A percentile compares a stretch with the other conserved stretches of the same genome.
Conservation (phyloP, 2,797 vertebrate species). For the Anabas testudineus region DNA sequence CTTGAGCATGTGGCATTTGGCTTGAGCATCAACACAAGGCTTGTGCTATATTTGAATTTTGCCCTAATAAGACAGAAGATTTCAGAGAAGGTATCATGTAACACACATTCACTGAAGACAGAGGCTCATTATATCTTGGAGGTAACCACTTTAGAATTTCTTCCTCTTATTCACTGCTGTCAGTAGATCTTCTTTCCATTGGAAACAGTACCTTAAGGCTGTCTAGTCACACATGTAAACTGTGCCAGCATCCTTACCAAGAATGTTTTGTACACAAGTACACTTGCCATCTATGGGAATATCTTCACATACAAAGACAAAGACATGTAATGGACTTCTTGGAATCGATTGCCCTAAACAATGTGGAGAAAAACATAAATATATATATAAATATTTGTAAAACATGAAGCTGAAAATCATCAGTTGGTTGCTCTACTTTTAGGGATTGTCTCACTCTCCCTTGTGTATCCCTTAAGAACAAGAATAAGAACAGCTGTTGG, state of each 20-base stretch:
- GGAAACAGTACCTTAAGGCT: constrained; percentile 44
- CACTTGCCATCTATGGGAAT: constrained; percentile 5
- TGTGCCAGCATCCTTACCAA: constrained; percentile 12
- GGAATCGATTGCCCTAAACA: neutral
- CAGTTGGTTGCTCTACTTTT: constrained; percentile 65
- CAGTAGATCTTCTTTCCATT: constrained; percentile 52
- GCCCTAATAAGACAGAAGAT: constrained; percentile 80
- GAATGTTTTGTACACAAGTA: neutral
- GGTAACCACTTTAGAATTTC: constrained; percentile 77
- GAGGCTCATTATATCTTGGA: constrained; percentile 71
- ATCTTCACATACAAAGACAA: neutral
- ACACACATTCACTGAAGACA: constrained; percentile 70
- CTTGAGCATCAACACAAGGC: constrained; percentile 59
- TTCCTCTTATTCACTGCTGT: constrained; percentile 58
- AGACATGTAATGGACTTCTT: neutral
- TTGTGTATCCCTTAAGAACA: constrained; percentile 59
- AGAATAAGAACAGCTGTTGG: constrained; percentile 77
- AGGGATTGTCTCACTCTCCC: constrained; percentile 61
- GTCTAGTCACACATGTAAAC: constrained; percentile 6
- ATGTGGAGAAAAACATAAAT: neutral
- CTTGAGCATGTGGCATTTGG: constrained; percentile 73
- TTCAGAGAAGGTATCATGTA: constrained; percentile 69
- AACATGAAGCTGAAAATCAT: constrained; percentile 47
- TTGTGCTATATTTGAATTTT: constrained; percentile 82
- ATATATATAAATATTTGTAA: no score